phyloP scores from a whole-genome alignment of 2,888 invertebrate genomes.

The Pemphredon lugubris region DNA sequence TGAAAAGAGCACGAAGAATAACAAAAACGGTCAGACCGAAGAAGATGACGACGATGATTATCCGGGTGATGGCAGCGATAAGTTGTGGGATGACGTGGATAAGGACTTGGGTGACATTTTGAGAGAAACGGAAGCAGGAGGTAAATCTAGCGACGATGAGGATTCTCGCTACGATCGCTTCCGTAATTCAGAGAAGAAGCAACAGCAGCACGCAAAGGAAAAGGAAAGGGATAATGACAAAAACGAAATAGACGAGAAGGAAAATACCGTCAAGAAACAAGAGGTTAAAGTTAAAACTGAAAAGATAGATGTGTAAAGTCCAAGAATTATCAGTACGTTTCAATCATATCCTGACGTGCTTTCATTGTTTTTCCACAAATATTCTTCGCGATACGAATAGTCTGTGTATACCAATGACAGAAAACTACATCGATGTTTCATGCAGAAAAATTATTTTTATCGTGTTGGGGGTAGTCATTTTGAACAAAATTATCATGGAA shows the following conservation, averaged over 20 bases:
- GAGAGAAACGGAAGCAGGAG: slow-evolving; percentile 84
- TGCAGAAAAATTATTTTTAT: slow-evolving; percentile 21
- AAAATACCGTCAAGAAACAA: slow-evolving; percentile 76
- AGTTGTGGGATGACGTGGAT: slow-evolving; percentile 91
- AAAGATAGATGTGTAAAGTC: slow-evolving; percentile 68
- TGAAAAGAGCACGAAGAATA: slow-evolving; percentile 63
- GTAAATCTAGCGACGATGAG: slow-evolving; percentile 85
- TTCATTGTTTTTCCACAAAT: slow-evolving; percentile 25
- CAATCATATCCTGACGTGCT: slow-evolving; percentile 50
- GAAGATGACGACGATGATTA: slow-evolving; percentile 81
- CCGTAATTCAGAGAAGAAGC: slow-evolving; percentile 86
- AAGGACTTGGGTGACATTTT: slow-evolving; percentile 90
- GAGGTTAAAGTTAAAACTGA: slow-evolving; percentile 71
- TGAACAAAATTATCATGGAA: slow-evolving; percentile 4
- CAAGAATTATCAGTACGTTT: slow-evolving; percentile 53
- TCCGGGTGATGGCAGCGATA: slow-evolving; percentile 83
- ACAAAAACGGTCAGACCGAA: slow-evolving; percentile 58
- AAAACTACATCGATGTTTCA: slow-evolving; percentile 10
- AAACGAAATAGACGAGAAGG: slow-evolving; percentile 79
- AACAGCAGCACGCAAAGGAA: slow-evolving; percentile 77
- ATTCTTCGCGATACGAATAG: slow-evolving; percentile 14
- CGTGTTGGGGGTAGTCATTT: slow-evolving; percentile 10
- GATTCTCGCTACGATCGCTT: slow-evolving; percentile 86
- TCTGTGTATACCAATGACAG: background rate
- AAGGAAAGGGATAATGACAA: slow-evolving; percentile 80